These are phyloP conservation scores for Antrozous pallidus DNA, from an alignment of 2,797 vertebrate species.

Conservation along the genomic window DNA sequence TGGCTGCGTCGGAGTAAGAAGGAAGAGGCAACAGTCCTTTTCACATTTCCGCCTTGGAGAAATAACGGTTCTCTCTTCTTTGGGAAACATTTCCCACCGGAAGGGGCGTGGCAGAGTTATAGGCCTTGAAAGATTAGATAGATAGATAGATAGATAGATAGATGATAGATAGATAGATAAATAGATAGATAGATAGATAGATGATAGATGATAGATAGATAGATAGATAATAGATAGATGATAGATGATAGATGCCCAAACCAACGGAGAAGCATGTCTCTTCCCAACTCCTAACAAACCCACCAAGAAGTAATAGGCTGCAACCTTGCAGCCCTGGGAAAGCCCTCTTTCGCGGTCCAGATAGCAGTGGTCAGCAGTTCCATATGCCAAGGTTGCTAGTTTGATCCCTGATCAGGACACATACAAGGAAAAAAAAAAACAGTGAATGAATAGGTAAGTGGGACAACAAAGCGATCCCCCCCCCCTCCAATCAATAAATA, in stretches of 20 bases:
- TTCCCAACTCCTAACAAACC: background rate
- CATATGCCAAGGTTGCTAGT: background rate
- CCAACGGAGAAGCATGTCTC: background rate
- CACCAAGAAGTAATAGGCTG: background rate
- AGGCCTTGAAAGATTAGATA: background rate
- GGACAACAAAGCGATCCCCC: too few species aligned
- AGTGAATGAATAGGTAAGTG: too few species aligned
- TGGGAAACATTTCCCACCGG: background rate
- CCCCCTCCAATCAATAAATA: background rate
- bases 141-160: background rate
- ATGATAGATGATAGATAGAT: too few species aligned
- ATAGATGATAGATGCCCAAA: background rate
- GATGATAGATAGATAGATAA: background rate
- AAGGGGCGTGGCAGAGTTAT: background rate
- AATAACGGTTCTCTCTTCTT: background rate
- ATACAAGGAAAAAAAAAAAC: too few species aligned
- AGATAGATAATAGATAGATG: too few species aligned
- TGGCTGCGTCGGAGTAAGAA: background rate
- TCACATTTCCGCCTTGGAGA: background rate
- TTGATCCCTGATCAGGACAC: background rate
- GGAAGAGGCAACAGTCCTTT: background rate
- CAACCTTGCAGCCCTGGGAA: background rate
- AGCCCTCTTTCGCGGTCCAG: background rate
- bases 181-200: background rate
- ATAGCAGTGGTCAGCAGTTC: background rate